Base-by-base conservation (phyloP, 2,888 invertebrate genomes). In the Dimorphilus gyrociliatus region DNA sequence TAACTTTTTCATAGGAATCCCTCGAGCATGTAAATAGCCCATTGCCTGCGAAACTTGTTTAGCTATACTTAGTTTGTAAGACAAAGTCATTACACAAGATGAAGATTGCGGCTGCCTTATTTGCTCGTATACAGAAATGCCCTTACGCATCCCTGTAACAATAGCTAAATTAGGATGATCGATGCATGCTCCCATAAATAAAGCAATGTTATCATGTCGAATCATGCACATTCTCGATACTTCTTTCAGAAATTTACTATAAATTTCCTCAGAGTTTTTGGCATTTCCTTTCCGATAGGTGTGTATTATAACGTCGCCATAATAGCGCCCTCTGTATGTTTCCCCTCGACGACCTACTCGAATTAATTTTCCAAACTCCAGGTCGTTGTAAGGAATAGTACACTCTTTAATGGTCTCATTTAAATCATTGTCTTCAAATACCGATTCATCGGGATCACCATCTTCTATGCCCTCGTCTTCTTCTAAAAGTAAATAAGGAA, bases 11-110 rank as follows among this genome's bases (percentile, higher is more conserved):
- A 65, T 55, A 13, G 64, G 51, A 30, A 67, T 61, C n/a, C 56
- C 61, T 36, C 60, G 63, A 30, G 64, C 64, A 43, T 66, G 66
- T 3, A 66, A 48, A 41, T 66, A 66, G 7, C 65, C 63, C 55
- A 67, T 57, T 7, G 55, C 61, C 35, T 58, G 58, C 10, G 59
- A 51, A 12, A 64, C 50, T 42, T 58, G 61, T 12, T 56, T 40
- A 12, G 56, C 50, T 7, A 63, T 53, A 31, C n/a, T n/a, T n/a
- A n/a, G n/a, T n/a, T n/a, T n/a, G n/a, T n/a, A n/a, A n/a, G n/a
- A n/a, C n/a, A n/a, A n/a, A n/a, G n/a, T n/a, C n/a, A n/a, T n/a
- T n/a, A n/a, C n/a, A n/a, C n/a, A n/a, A n/a, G n/a, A n/a, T n/a
- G n/a, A n/a, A n/a, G n/a, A n/a, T n/a, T n/a, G n/a, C n/a, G n/a